Evolutionary conservation across 1,140 invertebrate genomes (phyloP), one percentile per base, ranked within the genome.

Genomic region (Heliconius hermathena): DNA sequence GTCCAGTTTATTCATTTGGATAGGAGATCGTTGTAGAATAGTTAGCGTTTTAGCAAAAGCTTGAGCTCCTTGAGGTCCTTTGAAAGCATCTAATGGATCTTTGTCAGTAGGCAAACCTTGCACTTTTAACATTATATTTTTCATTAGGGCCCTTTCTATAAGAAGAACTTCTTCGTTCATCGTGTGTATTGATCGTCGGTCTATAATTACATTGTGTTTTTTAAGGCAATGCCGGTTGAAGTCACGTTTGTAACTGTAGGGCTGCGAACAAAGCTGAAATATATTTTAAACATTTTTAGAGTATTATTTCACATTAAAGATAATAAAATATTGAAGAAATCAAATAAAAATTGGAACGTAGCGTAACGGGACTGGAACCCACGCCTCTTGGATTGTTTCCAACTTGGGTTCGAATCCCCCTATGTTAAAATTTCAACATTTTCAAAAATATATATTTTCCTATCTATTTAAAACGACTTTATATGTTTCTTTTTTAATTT

Each of bases 151-250:
- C 29, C 84, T 81, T 73, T 93, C 91, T 73, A 81, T 79, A 33
- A 73, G 76, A 57, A 93, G 77, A 2, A 90, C 87, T 81, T 92
- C 88, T 75, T 88, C 89, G 46, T 90, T 92, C 41, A 46, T 46
- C 41, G 41, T 46, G 89, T 91, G 89, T 8, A 91, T 84, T 3
- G 82, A 77, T 79, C 90, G 82, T 54, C 86, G 84, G 81, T 91
- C 89, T 8, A 92, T 66, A 49, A 90, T 85, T 8, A 93, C 81
- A 8, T 87, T 89, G 66, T 93, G 91, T 82, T 93, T 93, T 74
- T 93, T 93, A 3, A 91, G 81, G 81, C 91, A 93, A 74, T 93
- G 91, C 13, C 87, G 81, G 66, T 90, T 91, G 76, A 93, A 91
- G 80, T 93, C 91, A 29, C 86, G 86, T 78, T 91, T 91, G 81